Conservation (phyloP, 2,113 vertebrate genomes). For the Myrmophylax atrothorax region DNA sequence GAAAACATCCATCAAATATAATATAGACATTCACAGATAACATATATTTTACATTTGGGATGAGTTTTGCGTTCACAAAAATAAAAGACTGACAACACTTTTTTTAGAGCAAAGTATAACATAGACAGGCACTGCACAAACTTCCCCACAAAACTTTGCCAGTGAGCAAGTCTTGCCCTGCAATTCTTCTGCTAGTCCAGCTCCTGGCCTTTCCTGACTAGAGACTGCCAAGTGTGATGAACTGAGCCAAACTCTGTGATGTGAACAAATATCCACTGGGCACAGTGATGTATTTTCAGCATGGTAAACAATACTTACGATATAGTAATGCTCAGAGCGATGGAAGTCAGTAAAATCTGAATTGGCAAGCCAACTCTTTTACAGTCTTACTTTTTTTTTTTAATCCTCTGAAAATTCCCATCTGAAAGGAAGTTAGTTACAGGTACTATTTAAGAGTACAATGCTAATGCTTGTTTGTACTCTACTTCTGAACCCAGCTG, state of each 20-base stretch:
- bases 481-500: background rate
- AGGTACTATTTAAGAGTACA: background rate
- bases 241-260: slow-evolving; percentile 6
- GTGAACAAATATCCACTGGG: background rate
- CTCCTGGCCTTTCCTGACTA: background rate
- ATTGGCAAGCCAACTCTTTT: background rate
- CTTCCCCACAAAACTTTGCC: background rate
- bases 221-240: slow-evolving; percentile 22
- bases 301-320: slow-evolving; percentile 10
- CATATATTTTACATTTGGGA: slow-evolving; percentile 32
- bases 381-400: background rate
- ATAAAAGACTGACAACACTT: slow-evolving; percentile 20
- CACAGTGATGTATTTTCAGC: background rate
- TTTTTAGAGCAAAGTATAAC: background rate
- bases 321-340: slow-evolving; percentile 1
- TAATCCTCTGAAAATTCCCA: background rate
- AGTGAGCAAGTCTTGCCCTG: slow-evolving; percentile 8
- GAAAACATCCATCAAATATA: background rate
- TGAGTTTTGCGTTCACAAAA: slow-evolving; percentile 16
- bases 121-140: background rate
- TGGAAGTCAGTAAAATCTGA: slow-evolving; percentile 9
- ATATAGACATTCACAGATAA: background rate
- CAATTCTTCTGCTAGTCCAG: slow-evolving; percentile 19
- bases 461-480: background rate
- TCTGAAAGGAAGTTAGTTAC: background rate